A percentile compares a stretch with the other conserved stretches of the same genome.
Conservation (phyloP, 2,888 invertebrate genomes). For the Ischnus inquisitorius region DNA sequence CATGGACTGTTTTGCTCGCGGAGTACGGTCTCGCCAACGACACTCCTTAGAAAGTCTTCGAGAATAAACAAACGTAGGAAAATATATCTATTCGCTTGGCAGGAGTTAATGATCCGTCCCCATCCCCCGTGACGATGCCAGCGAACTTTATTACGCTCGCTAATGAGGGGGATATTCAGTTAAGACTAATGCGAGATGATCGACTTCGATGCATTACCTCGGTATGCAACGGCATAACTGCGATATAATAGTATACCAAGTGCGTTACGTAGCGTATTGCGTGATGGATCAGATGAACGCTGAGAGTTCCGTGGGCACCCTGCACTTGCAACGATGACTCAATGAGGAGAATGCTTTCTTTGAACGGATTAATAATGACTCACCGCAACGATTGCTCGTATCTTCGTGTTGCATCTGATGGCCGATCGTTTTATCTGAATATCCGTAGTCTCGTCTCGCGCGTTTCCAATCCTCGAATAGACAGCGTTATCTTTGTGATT, state of each 20-base stretch:
- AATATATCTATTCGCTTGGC: conserved; percentile 45
- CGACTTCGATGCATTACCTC: conserved; percentile 5
- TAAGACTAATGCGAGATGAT: neutral
- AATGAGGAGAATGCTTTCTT: conserved; percentile 58
- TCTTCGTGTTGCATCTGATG: conserved; percentile 16
- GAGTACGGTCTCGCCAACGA: conserved; percentile 62
- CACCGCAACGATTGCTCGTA: conserved; percentile 36
- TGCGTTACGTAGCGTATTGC: conserved; percentile 7
- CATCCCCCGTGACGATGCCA: conserved; percentile 9
- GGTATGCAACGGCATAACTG: neutral
- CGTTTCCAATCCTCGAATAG: neutral
- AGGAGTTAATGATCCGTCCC: conserved; percentile 12
- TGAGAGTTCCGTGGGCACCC: conserved; percentile 23
- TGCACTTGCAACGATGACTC: conserved; percentile 47
- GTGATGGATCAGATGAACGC: conserved; percentile 41
- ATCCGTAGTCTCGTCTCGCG: neutral
- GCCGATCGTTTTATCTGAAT: conserved; percentile 35
- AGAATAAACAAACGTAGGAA: conserved; percentile 73
- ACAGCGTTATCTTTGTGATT: neutral
- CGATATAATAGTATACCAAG: neutral
- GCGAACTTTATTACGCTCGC: neutral
- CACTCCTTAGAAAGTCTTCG: conserved; percentile 82
- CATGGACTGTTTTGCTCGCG: conserved; percentile 53
- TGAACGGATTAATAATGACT: conserved; percentile 50
- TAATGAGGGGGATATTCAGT: neutral